Evolutionary conservation across 2,888 invertebrate genomes (phyloP).

Genomic region (Merodon equestris): DNA sequence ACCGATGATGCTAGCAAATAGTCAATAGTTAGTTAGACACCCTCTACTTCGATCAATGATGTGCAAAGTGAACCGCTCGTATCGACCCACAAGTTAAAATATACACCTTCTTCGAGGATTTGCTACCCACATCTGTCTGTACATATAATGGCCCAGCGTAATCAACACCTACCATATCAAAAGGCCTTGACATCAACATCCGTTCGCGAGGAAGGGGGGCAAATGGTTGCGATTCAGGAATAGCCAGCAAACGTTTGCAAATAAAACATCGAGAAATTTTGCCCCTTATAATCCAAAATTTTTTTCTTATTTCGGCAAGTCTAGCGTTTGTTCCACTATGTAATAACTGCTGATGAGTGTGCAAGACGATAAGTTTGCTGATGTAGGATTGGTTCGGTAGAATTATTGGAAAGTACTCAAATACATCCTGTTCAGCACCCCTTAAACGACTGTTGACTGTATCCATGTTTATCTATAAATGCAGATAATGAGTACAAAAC

Average conservation of each 20-base stretch:
- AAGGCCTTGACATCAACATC: slow-evolving; percentile 22
- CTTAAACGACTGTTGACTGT: slow-evolving; percentile 11
- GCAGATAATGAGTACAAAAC: slow-evolving; percentile 2
- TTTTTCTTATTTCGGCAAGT: slow-evolving; percentile 8
- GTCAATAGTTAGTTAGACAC: no score
- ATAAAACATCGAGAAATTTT: slow-evolving; percentile 6
- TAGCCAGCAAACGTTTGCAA: slow-evolving; percentile 7
- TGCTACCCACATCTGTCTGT: not conserved
- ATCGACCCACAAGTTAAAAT: slow-evolving; percentile 23
- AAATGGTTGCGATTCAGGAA: slow-evolving; percentile 12
- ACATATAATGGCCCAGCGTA: slow-evolving; percentile 23
- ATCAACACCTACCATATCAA: no score
- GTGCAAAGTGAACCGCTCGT: slow-evolving; percentile 30
- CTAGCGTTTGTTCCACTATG: slow-evolving; percentile 20
- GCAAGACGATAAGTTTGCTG: slow-evolving; percentile 2
- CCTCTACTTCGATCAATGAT: no score
- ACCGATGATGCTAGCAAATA: no score
- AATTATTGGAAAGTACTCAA: slow-evolving; percentile 16
- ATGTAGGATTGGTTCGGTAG: not conserved
- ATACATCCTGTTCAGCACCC: not conserved
- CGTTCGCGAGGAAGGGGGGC: slow-evolving; percentile 21
- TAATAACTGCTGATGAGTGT: slow-evolving; percentile 6
- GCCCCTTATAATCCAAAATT: slow-evolving; percentile 25
- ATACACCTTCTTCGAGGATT: slow-evolving; percentile 6
- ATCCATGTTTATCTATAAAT: slow-evolving; percentile 1